A percentile compares a stretch with the other conserved stretches of the same genome.
These are phyloP conservation scores for Microctenopoma steveboyesi DNA, from an alignment of 2,797 vertebrate genomes.

Conservation along the genomic window DNA sequence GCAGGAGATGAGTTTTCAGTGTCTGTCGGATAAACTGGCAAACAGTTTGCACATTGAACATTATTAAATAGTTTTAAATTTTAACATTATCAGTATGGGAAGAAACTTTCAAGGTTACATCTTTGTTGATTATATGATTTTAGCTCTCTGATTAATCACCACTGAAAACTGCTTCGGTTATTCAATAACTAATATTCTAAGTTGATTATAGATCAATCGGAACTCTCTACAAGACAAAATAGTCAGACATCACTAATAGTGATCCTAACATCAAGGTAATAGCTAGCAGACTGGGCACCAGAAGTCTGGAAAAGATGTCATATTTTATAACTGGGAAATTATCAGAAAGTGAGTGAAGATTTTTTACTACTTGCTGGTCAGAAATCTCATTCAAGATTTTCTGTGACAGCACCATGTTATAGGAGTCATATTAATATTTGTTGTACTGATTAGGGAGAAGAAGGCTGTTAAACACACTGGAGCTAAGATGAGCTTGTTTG, in stretches of 20 bases:
- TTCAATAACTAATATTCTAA: background rate
- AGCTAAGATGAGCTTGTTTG: too few relatives aligned
- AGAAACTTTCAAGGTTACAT: background rate
- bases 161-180: constrained; percentile 8
- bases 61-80: background rate
- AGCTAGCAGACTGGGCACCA: background rate
- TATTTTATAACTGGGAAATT: too few relatives aligned
- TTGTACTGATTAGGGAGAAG: too few relatives aligned
- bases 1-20: background rate
- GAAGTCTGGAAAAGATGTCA: too few relatives aligned
- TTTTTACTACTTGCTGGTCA: too few relatives aligned
- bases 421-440: too few relatives aligned
- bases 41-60: background rate
- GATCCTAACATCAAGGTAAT: background rate
- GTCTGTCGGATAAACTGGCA: background rate
- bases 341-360: too few relatives aligned
- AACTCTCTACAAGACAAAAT: constrained; percentile 3
- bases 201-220: background rate
- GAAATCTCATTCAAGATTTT: too few relatives aligned
- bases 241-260: background rate
- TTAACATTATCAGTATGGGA: background rate
- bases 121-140: background rate
- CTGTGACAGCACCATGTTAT: too few relatives aligned
- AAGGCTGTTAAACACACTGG: too few relatives aligned
- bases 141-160: background rate